Evolutionary conservation across 2,888 invertebrate species (phyloP).

Genomic region (Griposia aprilina): DNA sequence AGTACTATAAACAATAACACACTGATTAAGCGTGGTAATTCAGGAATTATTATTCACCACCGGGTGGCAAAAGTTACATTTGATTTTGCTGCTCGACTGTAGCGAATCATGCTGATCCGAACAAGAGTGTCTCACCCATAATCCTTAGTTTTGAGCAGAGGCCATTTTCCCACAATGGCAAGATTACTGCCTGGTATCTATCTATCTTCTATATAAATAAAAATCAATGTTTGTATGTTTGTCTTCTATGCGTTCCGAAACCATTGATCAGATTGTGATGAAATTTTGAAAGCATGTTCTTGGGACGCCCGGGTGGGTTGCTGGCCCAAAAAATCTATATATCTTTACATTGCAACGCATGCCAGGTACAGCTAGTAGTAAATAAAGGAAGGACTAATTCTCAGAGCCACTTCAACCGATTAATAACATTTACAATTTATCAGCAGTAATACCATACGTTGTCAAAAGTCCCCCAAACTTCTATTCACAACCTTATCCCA

Average conservation of each 20-base stretch:
- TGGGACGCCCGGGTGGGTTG: too few species aligned
- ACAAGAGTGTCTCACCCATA: not conserved
- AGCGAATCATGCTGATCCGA: not conserved
- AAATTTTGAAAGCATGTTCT: too few species aligned
- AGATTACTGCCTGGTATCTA: too few species aligned
- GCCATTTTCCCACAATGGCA: not conserved
- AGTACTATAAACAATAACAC: slow-evolving; percentile 1
- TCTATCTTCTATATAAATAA: too few species aligned
- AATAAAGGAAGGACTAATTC: not conserved
- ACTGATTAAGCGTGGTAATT: not conserved
- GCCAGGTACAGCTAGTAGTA: not conserved
- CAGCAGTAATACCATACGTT: not conserved
- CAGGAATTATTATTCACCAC: not conserved
- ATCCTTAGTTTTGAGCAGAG: not conserved
- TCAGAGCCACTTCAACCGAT: not conserved
- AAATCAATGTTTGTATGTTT: too few species aligned
- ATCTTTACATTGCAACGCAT: too few species aligned
- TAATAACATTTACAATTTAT: not conserved
- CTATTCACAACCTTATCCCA: too few species aligned
- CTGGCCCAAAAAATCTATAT: too few species aligned
- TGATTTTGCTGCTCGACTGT: not conserved
- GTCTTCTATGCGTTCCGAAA: too few species aligned
- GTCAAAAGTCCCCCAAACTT: not conserved
- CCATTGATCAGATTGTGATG: too few species aligned
- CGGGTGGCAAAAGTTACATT: not conserved